phyloP scores from a whole-genome alignment of 64 coral and sea anemone species.

The Astreopora myriophthalma region DNA sequence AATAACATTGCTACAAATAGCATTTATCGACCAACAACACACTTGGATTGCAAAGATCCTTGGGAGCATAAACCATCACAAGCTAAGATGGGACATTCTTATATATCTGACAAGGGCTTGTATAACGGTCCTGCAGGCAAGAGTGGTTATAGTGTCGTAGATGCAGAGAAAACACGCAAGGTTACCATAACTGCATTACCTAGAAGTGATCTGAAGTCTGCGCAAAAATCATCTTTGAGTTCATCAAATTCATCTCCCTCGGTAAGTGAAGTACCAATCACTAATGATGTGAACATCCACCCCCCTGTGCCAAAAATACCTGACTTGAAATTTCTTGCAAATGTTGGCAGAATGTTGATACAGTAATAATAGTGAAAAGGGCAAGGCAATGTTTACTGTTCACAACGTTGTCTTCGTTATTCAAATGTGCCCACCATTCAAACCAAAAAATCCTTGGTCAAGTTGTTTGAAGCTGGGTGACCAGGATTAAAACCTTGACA shows the following conservation, averaged over 20 bases:
- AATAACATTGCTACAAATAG: neutral
- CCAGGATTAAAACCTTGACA: too few species aligned
- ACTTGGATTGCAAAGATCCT: constrained; percentile 5
- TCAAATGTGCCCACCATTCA: too few species aligned
- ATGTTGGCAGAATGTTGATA: too few species aligned
- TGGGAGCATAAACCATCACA: neutral
- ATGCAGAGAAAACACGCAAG: neutral
- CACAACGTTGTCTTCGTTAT: too few species aligned
- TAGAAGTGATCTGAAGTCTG: neutral
- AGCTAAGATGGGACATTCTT: neutral
- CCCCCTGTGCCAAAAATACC: too few species aligned
- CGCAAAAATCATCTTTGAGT: neutral
- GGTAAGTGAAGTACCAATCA: constrained; percentile 9
- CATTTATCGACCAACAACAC: constrained; percentile 9
- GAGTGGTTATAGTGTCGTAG: neutral
- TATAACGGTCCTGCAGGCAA: neutral
- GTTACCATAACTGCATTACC: constrained; percentile 7
- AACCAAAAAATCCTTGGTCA: too few species aligned
- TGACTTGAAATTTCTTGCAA: too few species aligned
- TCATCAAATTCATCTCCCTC: constrained; percentile 30
- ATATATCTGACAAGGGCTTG: neutral
- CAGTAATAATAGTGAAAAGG: too few species aligned
- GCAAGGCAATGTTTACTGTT: too few species aligned
- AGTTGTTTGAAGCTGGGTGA: too few species aligned
- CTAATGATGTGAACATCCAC: neutral